Conservation (phyloP, 1,140 invertebrate species). For the Pseudomyrmex concolor region DNA sequence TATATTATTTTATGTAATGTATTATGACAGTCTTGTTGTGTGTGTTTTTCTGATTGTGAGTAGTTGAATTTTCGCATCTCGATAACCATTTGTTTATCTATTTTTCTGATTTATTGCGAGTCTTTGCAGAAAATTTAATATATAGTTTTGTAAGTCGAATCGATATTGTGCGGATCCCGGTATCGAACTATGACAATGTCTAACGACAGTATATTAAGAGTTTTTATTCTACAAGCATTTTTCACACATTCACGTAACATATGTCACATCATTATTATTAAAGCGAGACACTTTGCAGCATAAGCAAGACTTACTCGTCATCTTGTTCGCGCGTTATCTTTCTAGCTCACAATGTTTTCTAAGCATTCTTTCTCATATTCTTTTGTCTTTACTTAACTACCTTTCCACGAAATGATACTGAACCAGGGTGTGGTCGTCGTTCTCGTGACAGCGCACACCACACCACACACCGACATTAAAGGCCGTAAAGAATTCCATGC, state of each 20-base stretch:
- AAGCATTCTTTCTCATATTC: background rate
- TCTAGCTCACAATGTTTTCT: constrained; percentile 48
- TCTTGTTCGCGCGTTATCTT: constrained; percentile 58
- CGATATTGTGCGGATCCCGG: too few species aligned
- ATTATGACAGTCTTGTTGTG: too few species aligned
- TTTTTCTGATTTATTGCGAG: too few species aligned
- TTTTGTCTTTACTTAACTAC: constrained; percentile 67
- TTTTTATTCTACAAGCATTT: background rate
- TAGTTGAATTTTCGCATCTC: too few species aligned
- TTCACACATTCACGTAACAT: constrained; percentile 11
- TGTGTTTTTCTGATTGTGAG: too few species aligned
- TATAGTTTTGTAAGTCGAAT: too few species aligned
- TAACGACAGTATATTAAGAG: too few species aligned
- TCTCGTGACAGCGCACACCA: constrained; percentile 36
- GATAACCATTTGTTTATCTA: too few species aligned
- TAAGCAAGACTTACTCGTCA: background rate
- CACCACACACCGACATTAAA: constrained; percentile 23
- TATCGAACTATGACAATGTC: too few species aligned
- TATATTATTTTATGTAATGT: too few species aligned
- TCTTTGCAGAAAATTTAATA: too few species aligned
- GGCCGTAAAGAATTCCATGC: constrained; percentile 79
- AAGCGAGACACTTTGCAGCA: background rate
- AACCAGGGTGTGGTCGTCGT: constrained; percentile 71
- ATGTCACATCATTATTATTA: constrained; percentile 20
- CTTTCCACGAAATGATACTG: constrained; percentile 45